Evolutionary conservation across 2,113 vertebrate species (phyloP).

Genomic region (Pangasianodon gigas): DNA sequence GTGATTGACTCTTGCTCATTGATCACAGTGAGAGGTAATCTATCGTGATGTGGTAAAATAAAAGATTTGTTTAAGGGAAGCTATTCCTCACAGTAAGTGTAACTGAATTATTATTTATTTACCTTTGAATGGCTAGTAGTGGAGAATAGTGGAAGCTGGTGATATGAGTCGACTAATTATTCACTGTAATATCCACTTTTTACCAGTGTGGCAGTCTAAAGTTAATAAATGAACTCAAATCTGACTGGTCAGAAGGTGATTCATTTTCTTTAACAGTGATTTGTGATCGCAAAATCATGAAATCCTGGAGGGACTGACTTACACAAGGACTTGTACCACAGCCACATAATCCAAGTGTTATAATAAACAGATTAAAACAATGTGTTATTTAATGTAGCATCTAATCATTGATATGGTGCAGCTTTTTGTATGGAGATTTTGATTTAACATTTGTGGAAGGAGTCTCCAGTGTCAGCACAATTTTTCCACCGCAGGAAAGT

Average conservation of each 20-base stretch:
- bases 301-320: too few relatives aligned
- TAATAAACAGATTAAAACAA: not conserved
- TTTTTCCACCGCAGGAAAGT: not conserved
- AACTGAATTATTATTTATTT: conserved; percentile 49
- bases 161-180: not conserved
- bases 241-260: not conserved
- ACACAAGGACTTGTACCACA: not conserved
- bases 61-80: conserved; percentile 51
- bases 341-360: not conserved
- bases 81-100: conserved; percentile 39
- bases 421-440: not conserved
- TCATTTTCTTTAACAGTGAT: too few relatives aligned
- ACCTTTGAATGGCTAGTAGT: not conserved
- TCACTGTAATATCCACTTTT: not conserved
- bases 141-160: not conserved
- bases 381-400: not conserved
- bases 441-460: not conserved
- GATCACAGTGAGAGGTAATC: conserved; percentile 57
- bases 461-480: not conserved
- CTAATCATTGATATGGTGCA: not conserved
- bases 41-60: conserved; percentile 40
- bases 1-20: conserved; percentile 48
- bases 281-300: too few relatives aligned
- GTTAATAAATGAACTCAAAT: not conserved
- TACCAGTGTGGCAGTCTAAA: not conserved